These are phyloP conservation scores for Lontra canadensis DNA, from an alignment of 2,113 vertebrate genomes.

Conservation along the genomic window DNA sequence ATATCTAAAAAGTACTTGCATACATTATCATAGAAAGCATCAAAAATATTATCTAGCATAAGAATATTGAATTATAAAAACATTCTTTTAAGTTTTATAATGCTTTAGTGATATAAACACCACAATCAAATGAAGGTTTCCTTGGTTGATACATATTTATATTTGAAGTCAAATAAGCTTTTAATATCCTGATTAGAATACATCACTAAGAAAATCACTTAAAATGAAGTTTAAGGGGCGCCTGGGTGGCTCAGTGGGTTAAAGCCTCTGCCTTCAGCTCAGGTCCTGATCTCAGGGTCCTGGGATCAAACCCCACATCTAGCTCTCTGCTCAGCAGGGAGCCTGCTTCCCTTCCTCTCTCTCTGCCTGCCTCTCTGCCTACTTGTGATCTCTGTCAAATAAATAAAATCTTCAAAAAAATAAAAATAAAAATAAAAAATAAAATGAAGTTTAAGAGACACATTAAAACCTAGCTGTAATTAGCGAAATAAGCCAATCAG, in stretches of 20 bases:
- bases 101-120: background rate
- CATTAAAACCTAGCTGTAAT: background rate
- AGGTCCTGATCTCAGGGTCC: too few relatives aligned
- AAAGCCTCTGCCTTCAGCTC: too few relatives aligned
- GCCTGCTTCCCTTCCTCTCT: too few relatives aligned
- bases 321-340: too few relatives aligned
- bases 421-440: too few relatives aligned
- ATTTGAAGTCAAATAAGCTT: background rate
- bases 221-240: background rate
- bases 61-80: background rate
- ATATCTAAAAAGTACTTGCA: background rate
- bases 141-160: background rate
- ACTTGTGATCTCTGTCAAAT: too few relatives aligned
- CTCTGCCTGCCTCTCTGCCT: too few relatives aligned
- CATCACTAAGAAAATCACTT: background rate
- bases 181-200: background rate
- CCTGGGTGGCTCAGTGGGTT: too few relatives aligned
- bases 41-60: background rate
- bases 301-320: too few relatives aligned
- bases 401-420: too few relatives aligned
- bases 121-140: background rate
- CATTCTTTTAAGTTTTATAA: background rate
- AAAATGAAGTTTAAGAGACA: background rate
- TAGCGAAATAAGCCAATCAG: too few relatives aligned
- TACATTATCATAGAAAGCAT: background rate